Percentiles rank a stretch among this genome's conserved stretches.
These are phyloP conservation scores for Tetragonula carbonaria DNA, from an alignment of 2,888 invertebrate genomes.

Conservation along the genomic window DNA sequence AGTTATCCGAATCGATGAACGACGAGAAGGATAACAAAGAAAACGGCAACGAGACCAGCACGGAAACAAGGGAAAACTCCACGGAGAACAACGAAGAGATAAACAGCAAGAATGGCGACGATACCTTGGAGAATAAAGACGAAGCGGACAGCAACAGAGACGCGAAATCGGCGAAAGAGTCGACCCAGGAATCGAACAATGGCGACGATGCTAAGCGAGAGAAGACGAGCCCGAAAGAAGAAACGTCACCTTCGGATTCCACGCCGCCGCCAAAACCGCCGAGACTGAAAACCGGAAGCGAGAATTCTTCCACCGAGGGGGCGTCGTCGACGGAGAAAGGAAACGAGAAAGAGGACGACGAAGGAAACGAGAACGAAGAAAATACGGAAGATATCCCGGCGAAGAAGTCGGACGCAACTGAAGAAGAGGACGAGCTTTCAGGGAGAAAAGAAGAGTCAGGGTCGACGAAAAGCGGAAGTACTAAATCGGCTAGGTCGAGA, in stretches of 20 bases:
- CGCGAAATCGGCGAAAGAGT: slow-evolving; percentile 22
- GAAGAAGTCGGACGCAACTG: slow-evolving; percentile 33
- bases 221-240: slow-evolving; percentile 23
- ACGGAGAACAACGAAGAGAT: slow-evolving; percentile 1
- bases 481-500: slow-evolving; percentile 59
- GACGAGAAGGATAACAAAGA: slow-evolving; percentile 30
- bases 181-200: slow-evolving; percentile 9
- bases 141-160: slow-evolving; percentile 18
- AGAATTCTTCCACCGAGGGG: slow-evolving; percentile 78
- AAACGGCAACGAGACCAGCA: slow-evolving; percentile 1
- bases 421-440: slow-evolving; percentile 8
- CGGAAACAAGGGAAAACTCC: slow-evolving; percentile 10
- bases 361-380: slow-evolving; percentile 16
- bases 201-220: slow-evolving; percentile 9
- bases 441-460: slow-evolving; percentile 10
- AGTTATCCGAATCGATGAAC: neutral
- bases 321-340: slow-evolving; percentile 60
- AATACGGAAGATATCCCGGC: slow-evolving; percentile 26
- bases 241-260: slow-evolving; percentile 66
- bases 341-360: slow-evolving; percentile 42
- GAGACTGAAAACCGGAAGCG: slow-evolving; percentile 84
- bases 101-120: slow-evolving; percentile 10
- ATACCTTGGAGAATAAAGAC: slow-evolving; percentile 6
- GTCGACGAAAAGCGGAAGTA: slow-evolving; percentile 66
- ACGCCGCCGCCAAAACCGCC: slow-evolving; percentile 83